Conservation (phyloP, 2,113 vertebrate genomes). For the Salvator merianae region DNA sequence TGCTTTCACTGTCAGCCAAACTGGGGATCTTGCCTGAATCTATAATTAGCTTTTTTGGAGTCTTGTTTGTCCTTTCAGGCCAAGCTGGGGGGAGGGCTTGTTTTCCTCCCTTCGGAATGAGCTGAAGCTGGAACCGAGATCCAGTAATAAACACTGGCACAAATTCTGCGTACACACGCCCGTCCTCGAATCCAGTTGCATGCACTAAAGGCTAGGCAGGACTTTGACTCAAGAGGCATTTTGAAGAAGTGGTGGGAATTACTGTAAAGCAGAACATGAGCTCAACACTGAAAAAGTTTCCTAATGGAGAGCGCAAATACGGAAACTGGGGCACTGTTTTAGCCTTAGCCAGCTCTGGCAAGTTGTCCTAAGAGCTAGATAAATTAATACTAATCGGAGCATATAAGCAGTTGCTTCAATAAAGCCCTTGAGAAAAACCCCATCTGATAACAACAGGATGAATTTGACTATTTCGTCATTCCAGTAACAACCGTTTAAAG, state of each 20-base stretch:
- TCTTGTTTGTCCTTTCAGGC: slow-evolving; percentile 35
- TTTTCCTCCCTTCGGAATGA: slow-evolving; percentile 45
- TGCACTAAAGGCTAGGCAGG: background rate
- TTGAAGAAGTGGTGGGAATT: background rate
- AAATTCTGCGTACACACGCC: background rate
- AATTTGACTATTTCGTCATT: too few relatives aligned
- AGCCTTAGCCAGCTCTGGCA: background rate
- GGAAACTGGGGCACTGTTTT: background rate
- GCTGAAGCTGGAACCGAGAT: background rate
- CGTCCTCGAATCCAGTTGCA: background rate
- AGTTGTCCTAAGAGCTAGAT: accelerated
- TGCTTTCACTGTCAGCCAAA: slow-evolving; percentile 28
- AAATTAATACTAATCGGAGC: background rate
- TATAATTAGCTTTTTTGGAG: slow-evolving; percentile 60
- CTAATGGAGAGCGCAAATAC: background rate
- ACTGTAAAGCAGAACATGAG: too few relatives aligned
- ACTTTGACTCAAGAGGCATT: too few relatives aligned
- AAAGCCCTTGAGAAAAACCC: background rate
- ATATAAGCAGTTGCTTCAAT: too few relatives aligned
- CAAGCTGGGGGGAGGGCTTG: background rate
- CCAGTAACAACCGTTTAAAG: background rate
- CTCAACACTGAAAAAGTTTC: background rate
- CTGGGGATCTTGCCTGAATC: background rate
- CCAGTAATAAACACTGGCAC: background rate
- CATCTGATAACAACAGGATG: accelerated